These are phyloP conservation scores for Agrotis clavis DNA, from an alignment of 2,888 invertebrate genomes.

Conservation along the genomic window DNA sequence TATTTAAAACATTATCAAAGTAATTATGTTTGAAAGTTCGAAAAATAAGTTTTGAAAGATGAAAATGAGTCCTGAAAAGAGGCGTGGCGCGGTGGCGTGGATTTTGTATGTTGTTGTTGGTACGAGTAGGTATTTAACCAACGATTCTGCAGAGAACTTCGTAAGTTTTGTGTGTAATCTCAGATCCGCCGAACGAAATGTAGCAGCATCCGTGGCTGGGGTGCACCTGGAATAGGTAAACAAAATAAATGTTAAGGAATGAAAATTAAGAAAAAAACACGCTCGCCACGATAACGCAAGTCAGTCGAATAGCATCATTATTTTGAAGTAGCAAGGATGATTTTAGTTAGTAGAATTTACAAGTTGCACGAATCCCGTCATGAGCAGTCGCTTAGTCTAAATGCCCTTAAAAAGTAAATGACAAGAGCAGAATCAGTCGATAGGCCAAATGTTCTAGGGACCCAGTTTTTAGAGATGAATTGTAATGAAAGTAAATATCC, in stretches of 20 bases:
- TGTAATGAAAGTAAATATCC: neutral
- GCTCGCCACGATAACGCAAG: too few species aligned
- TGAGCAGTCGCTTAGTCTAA: too few species aligned
- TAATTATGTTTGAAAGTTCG: neutral
- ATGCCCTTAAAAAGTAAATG: neutral
- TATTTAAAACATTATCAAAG: too few species aligned
- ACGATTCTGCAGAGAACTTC: conserved; percentile 83
- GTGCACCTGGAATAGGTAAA: conserved; percentile 78
- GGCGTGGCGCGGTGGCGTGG: too few species aligned
- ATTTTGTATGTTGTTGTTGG: neutral
- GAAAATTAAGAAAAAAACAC: too few species aligned
- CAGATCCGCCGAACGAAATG: conserved; percentile 83
- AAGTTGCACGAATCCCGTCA: too few species aligned
- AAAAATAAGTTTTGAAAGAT: neutral
- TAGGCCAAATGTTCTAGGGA: neutral
- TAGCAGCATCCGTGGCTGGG: conserved; percentile 85
- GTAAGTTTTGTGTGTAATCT: conserved; percentile 80
- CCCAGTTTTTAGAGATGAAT: neutral
- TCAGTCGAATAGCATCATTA: too few species aligned
- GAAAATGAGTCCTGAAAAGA: neutral
- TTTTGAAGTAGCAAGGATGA: too few species aligned
- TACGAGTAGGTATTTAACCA: conserved; percentile 57
- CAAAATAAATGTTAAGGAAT: neutral
- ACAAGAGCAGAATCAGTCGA: neutral
- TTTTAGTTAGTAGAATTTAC: too few species aligned